A percentile compares a stretch with the other conserved stretches of the same genome.
Evolutionary conservation across 2,888 invertebrate genomes (phyloP).

Genomic region (Urechis unicinctus): DNA sequence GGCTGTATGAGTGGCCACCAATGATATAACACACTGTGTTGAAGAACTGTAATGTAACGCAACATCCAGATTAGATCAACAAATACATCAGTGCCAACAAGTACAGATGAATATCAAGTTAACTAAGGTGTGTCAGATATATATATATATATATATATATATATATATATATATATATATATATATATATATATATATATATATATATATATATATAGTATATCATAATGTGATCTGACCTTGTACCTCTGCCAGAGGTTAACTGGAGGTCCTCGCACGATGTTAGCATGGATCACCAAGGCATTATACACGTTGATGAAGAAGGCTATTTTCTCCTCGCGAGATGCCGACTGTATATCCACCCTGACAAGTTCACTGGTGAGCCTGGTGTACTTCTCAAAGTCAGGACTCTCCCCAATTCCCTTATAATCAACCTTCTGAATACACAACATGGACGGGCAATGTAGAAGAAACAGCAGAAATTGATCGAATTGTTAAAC

Average conservation of each 20-base stretch:
- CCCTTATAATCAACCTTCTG: slow-evolving; percentile 47
- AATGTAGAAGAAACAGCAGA: not conserved
- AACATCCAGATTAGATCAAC: not conserved
- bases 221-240: too few relatives aligned
- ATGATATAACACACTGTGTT: slow-evolving; percentile 52
- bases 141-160: too few relatives aligned
- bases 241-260: slow-evolving; percentile 52
- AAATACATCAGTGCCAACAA: too few relatives aligned
- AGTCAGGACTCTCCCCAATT: slow-evolving; percentile 45
- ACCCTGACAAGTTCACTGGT: slow-evolving; percentile 46
- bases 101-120: too few relatives aligned
- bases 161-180: too few relatives aligned
- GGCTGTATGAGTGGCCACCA: slow-evolving; percentile 51
- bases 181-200: too few relatives aligned
- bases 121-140: too few relatives aligned
- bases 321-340: slow-evolving; percentile 51
- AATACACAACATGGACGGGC: too few relatives aligned
- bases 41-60: slow-evolving; percentile 47
- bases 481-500: not conserved
- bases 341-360: slow-evolving; percentile 28
- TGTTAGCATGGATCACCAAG: slow-evolving; percentile 52
- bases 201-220: too few relatives aligned
- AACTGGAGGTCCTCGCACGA: slow-evolving; percentile 47
- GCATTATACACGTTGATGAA: slow-evolving; percentile 55
- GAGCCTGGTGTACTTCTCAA: slow-evolving; percentile 40